phyloP scores from a whole-genome alignment of 2,797 vertebrate genomes.

The Melanogrammus aeglefinus region DNA sequence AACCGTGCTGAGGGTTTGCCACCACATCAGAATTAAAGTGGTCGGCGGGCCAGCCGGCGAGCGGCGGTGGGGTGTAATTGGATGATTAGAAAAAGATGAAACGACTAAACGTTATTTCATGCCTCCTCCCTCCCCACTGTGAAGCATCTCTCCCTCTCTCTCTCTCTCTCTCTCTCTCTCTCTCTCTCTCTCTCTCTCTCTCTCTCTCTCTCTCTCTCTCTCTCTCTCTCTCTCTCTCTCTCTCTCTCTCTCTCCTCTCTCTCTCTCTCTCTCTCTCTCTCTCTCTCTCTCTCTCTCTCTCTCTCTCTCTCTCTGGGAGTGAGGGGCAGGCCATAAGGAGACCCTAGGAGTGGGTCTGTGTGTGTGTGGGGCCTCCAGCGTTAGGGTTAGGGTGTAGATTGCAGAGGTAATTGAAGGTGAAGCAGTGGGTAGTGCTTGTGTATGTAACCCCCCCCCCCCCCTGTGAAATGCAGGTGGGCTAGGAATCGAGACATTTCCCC shows the following conservation, averaged over 20 bases:
- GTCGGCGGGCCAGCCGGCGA: slow-evolving; percentile 27
- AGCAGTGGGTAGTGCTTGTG: slow-evolving; percentile 59
- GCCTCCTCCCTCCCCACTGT: slow-evolving; percentile 37
- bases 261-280: no score
- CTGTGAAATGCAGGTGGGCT: slow-evolving; percentile 52
- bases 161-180: slow-evolving; percentile 14
- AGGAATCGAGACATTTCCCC: slow-evolving; percentile 40
- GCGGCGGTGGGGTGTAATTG: slow-evolving; percentile 41
- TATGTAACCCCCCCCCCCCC: slow-evolving; percentile 38
- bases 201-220: no score
- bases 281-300: not conserved
- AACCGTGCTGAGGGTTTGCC: slow-evolving; percentile 10
- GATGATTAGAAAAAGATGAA: slow-evolving; percentile 61
- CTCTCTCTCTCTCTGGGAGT: not conserved
- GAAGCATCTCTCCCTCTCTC: slow-evolving; percentile 37
- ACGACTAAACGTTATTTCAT: slow-evolving; percentile 45
- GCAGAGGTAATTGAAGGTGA: slow-evolving; percentile 60
- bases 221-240: no score
- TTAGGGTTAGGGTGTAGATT: slow-evolving; percentile 35
- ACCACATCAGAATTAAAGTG: not conserved
- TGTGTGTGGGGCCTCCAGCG: slow-evolving; percentile 15
- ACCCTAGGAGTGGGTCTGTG: slow-evolving; percentile 31
- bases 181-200: not conserved
- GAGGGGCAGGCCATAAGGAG: slow-evolving; percentile 4
- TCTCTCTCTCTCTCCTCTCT: no score